Conservation (phyloP, 1,140 invertebrate genomes). For the Sesamia nonagrioides region DNA sequence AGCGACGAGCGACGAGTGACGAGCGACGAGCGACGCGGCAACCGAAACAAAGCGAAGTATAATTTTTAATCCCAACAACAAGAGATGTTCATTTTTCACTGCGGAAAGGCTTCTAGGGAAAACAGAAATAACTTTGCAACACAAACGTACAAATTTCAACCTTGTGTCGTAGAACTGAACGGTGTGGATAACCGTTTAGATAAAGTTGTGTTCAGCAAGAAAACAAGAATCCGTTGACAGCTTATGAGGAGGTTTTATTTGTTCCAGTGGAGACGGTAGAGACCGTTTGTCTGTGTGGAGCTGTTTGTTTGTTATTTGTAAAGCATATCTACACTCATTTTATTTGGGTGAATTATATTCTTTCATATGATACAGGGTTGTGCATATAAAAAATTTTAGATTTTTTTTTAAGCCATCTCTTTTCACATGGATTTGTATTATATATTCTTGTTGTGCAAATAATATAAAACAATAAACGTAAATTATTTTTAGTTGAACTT, state of each 20-base stretch:
- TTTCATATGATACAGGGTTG: not conserved
- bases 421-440: too few species aligned
- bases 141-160: constrained; percentile 39
- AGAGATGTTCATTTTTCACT: constrained; percentile 81
- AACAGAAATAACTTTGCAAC: constrained; percentile 29
- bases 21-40: not conserved
- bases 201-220: constrained; percentile 46
- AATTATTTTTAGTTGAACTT: too few species aligned
- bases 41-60: constrained; percentile 69
- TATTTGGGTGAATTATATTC: constrained; percentile 13
- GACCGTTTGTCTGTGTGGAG: constrained; percentile 42
- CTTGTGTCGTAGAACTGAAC: constrained; percentile 16
- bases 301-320: constrained; percentile 38
- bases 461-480: too few species aligned
- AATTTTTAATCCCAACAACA: constrained; percentile 80
- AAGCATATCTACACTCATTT: constrained; percentile 15
- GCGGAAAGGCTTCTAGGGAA: constrained; percentile 49
- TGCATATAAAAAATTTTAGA: not conserved
- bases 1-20: constrained; percentile 10
- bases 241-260: constrained; percentile 68
- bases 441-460: too few species aligned
- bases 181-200: not conserved
- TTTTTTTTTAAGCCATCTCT: not conserved
- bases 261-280: constrained; percentile 51
- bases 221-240: constrained; percentile 59